Base-by-base conservation (phyloP, 2,797 vertebrate genomes). In the Psittacula derbiana region DNA sequence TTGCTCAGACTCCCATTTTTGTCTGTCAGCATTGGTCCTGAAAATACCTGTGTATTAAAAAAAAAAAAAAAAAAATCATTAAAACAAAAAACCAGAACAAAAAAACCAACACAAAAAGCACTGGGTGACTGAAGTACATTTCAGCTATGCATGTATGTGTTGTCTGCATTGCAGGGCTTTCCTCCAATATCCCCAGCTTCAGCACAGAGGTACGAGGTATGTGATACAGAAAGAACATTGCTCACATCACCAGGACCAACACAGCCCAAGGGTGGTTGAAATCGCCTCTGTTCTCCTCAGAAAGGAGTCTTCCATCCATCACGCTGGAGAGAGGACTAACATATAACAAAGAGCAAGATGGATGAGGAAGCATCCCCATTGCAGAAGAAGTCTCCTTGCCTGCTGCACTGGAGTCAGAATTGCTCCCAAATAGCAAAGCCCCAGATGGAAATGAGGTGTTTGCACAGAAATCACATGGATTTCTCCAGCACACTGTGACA, bases 371-470 rank as follows among this genome's bases (percentile, higher is more conserved):
- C 18, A 60, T 30, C 27, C 21, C 10, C 2, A 4, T 12, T 11
- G 30, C 67, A 81, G 70, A 87, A 28, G 27, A 94, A 74, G 30
- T 69, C 61, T 55, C 38, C 50, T 80, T 31, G 14, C 21, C 82
- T 30, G 57, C 70, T 40, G 58, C 67, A 49, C n/a, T 47, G 44
- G 53, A 95, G 78, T 80, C 90, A 82, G 80, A 96, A 93, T 64
- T 44, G 28, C 64, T 95, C 88, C 80, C 57, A 87, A 75, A 76
- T 2, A 73, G 27, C 15, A 24, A 70, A 79, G 64, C 8, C 70
- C 75, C n/a, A 14, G 31, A 33, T 52, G 89, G 40, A 95, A 96
- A 94, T 66, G 46, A 90, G 52, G 55, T 80, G 64, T 91, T 90
- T 86, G 71, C 12, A 2, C 62, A 74, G 73, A 31, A 93, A 86